phyloP scores from a whole-genome alignment of 2,113 vertebrate genomes.

The Heteronetta atricapilla region DNA sequence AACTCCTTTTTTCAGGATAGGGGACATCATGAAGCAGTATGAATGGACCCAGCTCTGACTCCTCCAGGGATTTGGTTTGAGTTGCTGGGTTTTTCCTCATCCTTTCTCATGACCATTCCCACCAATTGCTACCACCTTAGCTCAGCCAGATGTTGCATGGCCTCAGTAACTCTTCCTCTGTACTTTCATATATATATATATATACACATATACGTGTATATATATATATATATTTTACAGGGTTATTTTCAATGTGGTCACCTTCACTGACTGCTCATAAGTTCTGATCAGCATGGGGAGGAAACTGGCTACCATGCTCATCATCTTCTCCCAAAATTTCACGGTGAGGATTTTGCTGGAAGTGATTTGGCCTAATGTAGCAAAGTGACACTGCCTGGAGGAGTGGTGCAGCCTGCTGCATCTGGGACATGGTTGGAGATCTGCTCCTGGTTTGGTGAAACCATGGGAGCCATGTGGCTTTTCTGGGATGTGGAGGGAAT shows the following conservation, averaged over 20 bases:
- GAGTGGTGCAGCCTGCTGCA: neutral
- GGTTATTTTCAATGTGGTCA: neutral
- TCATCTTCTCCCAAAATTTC: accelerated
- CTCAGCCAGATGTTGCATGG: neutral
- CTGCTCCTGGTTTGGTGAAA: neutral
- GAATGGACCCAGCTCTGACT: neutral
- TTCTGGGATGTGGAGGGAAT: neutral
- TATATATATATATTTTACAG: too few species aligned
- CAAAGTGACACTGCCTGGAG: neutral
- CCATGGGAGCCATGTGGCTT: neutral
- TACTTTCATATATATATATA: too few species aligned
- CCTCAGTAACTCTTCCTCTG: neutral
- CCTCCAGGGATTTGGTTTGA: accelerated
- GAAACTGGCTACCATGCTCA: neutral
- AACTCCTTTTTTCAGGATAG: neutral
- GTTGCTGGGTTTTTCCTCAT: neutral
- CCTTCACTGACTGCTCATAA: neutral
- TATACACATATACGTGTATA: too few species aligned
- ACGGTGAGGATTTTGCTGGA: accelerated
- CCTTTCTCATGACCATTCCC: neutral
- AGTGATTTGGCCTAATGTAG: accelerated
- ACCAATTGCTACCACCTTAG: accelerated
- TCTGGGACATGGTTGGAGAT: neutral
- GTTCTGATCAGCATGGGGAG: accelerated
- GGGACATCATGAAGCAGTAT: neutral